Percentiles rank a stretch among this genome's conserved stretches.
Conservation (phyloP, 1,140 invertebrate genomes). For the Pygmarrhopalites habei region DNA sequence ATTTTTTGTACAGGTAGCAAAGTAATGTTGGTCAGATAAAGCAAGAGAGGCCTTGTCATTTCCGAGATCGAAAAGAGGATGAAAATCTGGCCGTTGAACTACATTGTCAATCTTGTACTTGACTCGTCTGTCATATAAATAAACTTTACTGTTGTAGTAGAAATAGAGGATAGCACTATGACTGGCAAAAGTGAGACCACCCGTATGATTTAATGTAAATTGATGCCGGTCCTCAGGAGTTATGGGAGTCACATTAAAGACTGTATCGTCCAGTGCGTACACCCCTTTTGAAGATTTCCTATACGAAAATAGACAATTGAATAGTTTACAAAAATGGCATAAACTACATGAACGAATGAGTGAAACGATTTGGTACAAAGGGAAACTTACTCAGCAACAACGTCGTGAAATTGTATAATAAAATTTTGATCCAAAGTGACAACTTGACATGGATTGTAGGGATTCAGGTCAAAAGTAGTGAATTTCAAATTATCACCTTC, state of each 20-base stretch:
- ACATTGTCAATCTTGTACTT: not conserved
- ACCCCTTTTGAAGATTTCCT: not conserved
- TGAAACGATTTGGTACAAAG: no score
- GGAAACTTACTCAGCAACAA: constrained; percentile 24
- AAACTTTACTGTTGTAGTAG: constrained; percentile 15
- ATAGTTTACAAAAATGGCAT: no score
- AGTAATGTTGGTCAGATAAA: constrained; percentile 26
- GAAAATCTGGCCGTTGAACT: not conserved
- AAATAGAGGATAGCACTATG: constrained; percentile 1
- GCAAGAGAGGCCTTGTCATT: not conserved
- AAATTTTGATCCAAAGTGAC: constrained; percentile 30
- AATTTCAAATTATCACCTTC: constrained; percentile 16
- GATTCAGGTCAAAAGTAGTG: constrained; percentile 22
- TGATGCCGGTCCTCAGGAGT: no score
- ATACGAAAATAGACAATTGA: no score
- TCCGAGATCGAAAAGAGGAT: constrained; percentile 20
- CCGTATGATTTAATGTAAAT: constrained; percentile 19
- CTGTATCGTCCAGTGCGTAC: no score
- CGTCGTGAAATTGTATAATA: constrained; percentile 6
- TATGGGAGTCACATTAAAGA: no score
- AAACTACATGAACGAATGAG: no score
- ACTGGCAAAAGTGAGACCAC: constrained; percentile 8
- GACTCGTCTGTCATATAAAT: constrained; percentile 14
- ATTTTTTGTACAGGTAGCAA: not conserved
- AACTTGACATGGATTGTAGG: constrained; percentile 4